Evolutionary conservation across 2,888 invertebrate genomes (phyloP).

Genomic region (Buathra laborator): DNA sequence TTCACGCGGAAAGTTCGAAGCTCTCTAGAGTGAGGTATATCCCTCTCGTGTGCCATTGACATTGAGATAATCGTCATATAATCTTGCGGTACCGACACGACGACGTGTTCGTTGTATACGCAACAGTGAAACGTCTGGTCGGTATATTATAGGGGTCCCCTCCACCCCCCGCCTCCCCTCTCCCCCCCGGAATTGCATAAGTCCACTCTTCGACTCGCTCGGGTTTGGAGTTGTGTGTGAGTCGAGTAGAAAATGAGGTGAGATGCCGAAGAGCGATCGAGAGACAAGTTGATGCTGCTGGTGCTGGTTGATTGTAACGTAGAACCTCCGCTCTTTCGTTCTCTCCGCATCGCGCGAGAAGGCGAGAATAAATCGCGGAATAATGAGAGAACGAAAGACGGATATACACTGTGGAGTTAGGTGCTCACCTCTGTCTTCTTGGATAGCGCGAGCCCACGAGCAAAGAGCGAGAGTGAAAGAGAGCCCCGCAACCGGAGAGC

Average conservation of each 20-base stretch:
- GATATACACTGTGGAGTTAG: too few species aligned
- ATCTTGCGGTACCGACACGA: not conserved
- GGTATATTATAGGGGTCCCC: constrained; percentile 54
- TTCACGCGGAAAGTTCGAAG: not conserved
- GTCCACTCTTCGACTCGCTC: constrained; percentile 29
- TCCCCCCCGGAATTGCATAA: constrained; percentile 42
- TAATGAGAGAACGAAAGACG: constrained; percentile 23
- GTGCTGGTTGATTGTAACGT: too few species aligned
- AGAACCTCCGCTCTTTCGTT: too few species aligned
- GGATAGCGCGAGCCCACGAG: too few species aligned
- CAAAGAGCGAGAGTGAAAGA: constrained; percentile 58
- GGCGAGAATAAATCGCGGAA: not conserved
- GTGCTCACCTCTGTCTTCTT: too few species aligned
- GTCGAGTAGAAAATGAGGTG: constrained; percentile 60
- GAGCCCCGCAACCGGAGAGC: constrained; percentile 55
- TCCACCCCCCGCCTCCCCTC: not conserved
- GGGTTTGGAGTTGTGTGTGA: not conserved
- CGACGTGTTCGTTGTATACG: not conserved
- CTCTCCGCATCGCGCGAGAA: too few species aligned
- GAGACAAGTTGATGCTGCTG: constrained; percentile 15
- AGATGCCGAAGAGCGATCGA: constrained; percentile 60
- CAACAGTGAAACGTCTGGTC: constrained; percentile 12
- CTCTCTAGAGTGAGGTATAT: constrained; percentile 20
- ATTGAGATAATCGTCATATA: constrained; percentile 81
- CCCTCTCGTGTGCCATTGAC: constrained; percentile 82